phyloP scores from a whole-genome alignment of 2,888 invertebrate species.

The Epistrophe grossulariae region DNA sequence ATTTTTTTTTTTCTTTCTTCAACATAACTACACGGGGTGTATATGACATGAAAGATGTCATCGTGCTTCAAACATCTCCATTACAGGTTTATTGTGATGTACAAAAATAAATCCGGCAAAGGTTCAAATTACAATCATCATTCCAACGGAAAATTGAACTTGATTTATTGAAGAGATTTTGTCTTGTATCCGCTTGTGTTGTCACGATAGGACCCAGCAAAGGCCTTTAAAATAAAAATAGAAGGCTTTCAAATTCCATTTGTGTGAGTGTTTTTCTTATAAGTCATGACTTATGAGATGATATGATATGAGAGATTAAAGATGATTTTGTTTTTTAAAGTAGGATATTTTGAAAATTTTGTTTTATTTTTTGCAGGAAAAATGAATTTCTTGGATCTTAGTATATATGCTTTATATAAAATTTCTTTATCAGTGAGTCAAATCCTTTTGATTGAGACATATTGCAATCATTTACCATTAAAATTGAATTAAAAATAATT shows the following conservation, averaged over 20 bases:
- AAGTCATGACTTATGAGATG: neutral
- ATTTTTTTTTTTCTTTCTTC: too few species aligned
- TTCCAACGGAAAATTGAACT: slow-evolving; percentile 33
- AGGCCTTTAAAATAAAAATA: neutral
- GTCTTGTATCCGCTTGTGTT: slow-evolving; percentile 6
- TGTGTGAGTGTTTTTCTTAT: neutral
- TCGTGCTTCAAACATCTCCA: slow-evolving; percentile 30
- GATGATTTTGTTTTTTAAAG: neutral
- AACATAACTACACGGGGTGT: neutral
- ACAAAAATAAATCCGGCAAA: slow-evolving; percentile 30
- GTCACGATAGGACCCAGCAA: too few species aligned
- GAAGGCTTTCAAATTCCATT: neutral
- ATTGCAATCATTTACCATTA: too few species aligned
- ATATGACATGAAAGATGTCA: slow-evolving; percentile 29
- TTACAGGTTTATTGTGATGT: slow-evolving; percentile 31
- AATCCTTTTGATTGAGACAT: too few species aligned
- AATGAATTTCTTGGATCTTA: too few species aligned
- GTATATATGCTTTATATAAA: too few species aligned
- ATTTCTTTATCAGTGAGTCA: too few species aligned
- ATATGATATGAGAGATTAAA: neutral
- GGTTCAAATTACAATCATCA: slow-evolving; percentile 40
- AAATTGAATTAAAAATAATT: too few species aligned
- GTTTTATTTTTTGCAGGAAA: too few species aligned
- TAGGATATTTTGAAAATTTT: neutral
- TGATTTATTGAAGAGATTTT: slow-evolving; percentile 32